Evolutionary conservation across 2,888 invertebrate species (phyloP).

Genomic region (Elmis aenea): DNA sequence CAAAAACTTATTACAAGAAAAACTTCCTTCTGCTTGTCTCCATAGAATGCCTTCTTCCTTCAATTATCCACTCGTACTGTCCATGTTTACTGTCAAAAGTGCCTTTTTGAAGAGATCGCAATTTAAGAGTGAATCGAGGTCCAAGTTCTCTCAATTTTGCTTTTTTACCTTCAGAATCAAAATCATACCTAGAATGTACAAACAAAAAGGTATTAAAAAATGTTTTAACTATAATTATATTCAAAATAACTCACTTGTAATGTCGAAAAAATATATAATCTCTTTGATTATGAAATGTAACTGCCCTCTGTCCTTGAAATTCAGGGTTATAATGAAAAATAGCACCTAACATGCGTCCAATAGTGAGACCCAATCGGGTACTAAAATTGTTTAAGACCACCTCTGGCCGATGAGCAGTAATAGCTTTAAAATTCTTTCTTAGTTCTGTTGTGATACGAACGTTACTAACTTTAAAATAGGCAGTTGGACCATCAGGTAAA

Average conservation of each 20-base stretch:
- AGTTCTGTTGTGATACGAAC: constrained; percentile 86
- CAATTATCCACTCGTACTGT: constrained; percentile 94
- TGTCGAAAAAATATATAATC: constrained; percentile 98
- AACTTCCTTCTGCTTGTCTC: constrained; percentile 90
- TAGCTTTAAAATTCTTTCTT: constrained; percentile 71
- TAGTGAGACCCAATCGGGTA: constrained; percentile 84
- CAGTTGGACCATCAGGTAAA: constrained; percentile 94
- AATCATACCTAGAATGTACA: constrained; percentile 68
- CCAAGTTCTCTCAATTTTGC: constrained; percentile 88
- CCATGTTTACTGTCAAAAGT: constrained; percentile 96
- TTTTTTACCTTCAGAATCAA: constrained; percentile 71
- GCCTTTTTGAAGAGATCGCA: constrained; percentile 91
- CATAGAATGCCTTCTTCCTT: constrained; percentile 86
- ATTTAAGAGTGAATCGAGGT: constrained; percentile 90
- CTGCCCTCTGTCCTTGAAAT: constrained; percentile 86
- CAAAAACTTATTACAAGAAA: constrained; percentile 64
- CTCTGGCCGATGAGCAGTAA: constrained; percentile 87
- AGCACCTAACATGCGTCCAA: constrained; percentile 89
- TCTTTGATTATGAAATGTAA: constrained; percentile 98
- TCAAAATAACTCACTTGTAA: constrained; percentile 59
- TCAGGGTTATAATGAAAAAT: constrained; percentile 95
- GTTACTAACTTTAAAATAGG: constrained; percentile 90
- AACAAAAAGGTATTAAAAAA: constrained; percentile 11
- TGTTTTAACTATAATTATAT: constrained; percentile 1
- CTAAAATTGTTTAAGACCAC: constrained; percentile 94